These are phyloP conservation scores for Drosophila triauraria DNA, from an alignment of 1,140 invertebrate genomes.

Conservation along the genomic window DNA sequence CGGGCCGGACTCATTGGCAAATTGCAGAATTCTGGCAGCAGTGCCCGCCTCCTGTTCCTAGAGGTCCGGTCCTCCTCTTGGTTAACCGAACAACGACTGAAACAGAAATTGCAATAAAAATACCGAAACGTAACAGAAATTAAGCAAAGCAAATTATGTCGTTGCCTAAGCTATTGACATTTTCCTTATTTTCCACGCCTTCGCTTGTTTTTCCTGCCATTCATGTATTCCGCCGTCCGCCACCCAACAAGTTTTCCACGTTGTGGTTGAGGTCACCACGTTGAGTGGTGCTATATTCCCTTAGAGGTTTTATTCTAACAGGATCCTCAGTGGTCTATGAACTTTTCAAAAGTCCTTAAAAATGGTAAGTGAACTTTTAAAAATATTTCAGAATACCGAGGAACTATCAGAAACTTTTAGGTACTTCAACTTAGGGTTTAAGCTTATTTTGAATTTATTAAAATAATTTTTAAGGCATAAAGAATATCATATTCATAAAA, in stretches of 20 bases:
- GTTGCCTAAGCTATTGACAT: constrained; percentile 72
- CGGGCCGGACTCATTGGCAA: constrained; percentile 41
- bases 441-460: neutral
- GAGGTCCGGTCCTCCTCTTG: neutral
- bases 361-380: constrained; percentile 4
- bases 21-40: constrained; percentile 37
- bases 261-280: constrained; percentile 51
- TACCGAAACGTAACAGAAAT: constrained; percentile 77
- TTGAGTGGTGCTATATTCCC: constrained; percentile 24
- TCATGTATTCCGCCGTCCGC: neutral
- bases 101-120: constrained; percentile 82
- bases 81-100: constrained; percentile 34
- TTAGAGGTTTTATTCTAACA: constrained; percentile 12
- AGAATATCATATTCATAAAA: too few species aligned
- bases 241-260: constrained; percentile 20
- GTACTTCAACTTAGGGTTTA: neutral
- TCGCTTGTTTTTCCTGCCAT: constrained; percentile 17
- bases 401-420: too few species aligned
- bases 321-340: constrained; percentile 1
- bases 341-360: constrained; percentile 20
- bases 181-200: constrained; percentile 38
- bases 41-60: neutral
- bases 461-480: neutral
- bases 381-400: neutral
- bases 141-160: constrained; percentile 81